Evolutionary conservation across 2,113 vertebrate species (phyloP).

Genomic region (Panthera uncia): DNA sequence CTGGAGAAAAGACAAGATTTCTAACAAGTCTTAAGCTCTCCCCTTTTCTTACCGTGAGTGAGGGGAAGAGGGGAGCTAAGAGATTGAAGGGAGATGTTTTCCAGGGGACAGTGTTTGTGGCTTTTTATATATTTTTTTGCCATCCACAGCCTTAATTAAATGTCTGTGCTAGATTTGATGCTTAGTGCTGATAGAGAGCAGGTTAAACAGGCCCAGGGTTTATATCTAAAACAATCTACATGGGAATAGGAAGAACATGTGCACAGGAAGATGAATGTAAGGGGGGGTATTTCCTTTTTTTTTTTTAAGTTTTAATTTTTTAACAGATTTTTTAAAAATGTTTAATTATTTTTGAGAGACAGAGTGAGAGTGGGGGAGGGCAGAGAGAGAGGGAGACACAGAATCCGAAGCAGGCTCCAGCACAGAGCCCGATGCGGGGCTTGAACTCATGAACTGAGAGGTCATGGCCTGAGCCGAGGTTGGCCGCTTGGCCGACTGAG

Average conservation of each 20-base stretch:
- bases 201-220: conserved; percentile 11
- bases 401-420: too few relatives aligned
- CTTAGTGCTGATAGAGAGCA: background rate
- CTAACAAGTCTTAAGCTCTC: background rate
- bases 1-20: background rate
- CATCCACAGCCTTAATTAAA: background rate
- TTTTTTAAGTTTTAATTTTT: background rate
- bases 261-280: background rate
- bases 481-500: too few relatives aligned
- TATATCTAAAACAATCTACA: background rate
- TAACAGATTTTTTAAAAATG: background rate
- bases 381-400: too few relatives aligned
- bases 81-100: background rate
- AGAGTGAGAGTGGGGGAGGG: too few relatives aligned
- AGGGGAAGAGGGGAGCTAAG: background rate
- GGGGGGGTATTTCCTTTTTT: background rate
- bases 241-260: background rate
- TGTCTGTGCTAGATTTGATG: background rate
- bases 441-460: too few relatives aligned
- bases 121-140: background rate
- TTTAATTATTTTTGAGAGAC: too few relatives aligned
- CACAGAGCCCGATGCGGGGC: too few relatives aligned
- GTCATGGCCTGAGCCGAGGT: too few relatives aligned
- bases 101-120: background rate
- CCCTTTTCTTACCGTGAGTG: background rate